These are phyloP conservation scores for Exaiptasia diaphana DNA, from an alignment of 64 coral and sea anemone species.

Conservation along the genomic window DNA sequence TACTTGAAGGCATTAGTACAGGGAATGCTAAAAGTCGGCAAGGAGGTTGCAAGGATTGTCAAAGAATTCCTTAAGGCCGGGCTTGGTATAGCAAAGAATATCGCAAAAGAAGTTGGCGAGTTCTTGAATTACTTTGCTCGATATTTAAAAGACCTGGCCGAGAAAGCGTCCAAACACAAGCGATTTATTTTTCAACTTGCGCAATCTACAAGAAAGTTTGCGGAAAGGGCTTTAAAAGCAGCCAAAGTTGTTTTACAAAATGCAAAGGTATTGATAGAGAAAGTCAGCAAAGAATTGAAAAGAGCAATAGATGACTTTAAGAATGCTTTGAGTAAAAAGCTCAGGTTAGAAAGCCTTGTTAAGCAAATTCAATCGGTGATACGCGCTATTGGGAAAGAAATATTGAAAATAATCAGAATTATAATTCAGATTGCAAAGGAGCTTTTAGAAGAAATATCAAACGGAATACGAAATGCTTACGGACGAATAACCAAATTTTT, in stretches of 20 bases:
- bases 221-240: slow-evolving; percentile 14
- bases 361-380: slow-evolving; percentile 32
- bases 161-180: background rate
- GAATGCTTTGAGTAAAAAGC: slow-evolving; percentile 20
- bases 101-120: slow-evolving; percentile 35
- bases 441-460: slow-evolving; percentile 46
- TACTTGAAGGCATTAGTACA: slow-evolving; percentile 56
- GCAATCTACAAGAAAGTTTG: slow-evolving; percentile 16
- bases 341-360: slow-evolving; percentile 31
- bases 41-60: slow-evolving; percentile 9
- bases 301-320: slow-evolving; percentile 15
- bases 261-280: background rate
- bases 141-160: background rate
- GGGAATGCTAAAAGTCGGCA: slow-evolving; percentile 45
- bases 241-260: background rate
- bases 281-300: slow-evolving; percentile 18
- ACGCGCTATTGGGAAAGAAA: slow-evolving; percentile 6
- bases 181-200: slow-evolving; percentile 14
- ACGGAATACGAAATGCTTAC: slow-evolving; percentile 48
- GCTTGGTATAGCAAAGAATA: slow-evolving; percentile 17
- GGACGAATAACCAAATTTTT: slow-evolving; percentile 35
- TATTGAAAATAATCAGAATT: slow-evolving; percentile 8
- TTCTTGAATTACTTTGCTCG: slow-evolving; percentile 44
- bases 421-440: slow-evolving; percentile 7
- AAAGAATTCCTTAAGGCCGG: slow-evolving; percentile 42